Conservation (phyloP, 2,888 invertebrate species). For the Smittia sp. region DNA sequence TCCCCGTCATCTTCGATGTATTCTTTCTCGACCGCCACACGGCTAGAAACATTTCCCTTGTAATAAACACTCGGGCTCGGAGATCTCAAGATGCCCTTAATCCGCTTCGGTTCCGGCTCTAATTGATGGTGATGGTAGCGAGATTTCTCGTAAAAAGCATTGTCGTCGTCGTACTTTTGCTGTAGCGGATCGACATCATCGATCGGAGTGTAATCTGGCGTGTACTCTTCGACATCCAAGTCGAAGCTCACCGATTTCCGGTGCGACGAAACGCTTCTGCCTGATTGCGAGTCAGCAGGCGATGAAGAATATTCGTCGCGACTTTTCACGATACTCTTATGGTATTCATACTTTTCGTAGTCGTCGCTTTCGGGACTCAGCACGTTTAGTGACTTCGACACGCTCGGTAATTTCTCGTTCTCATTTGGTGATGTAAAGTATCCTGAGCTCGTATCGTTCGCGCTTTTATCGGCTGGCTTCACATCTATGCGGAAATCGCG, state of each 20-base stretch:
- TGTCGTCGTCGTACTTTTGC: background rate
- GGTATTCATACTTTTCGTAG: constrained; percentile 28
- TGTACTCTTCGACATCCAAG: constrained; percentile 51
- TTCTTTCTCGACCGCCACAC: constrained; percentile 43
- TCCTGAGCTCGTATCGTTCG: constrained; percentile 31
- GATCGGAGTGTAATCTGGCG: constrained; percentile 27
- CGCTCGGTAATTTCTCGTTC: constrained; percentile 3
- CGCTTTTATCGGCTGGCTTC: background rate
- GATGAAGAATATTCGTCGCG: constrained; percentile 30
- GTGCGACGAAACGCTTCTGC: constrained; percentile 14
- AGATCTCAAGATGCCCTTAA: constrained; percentile 51
- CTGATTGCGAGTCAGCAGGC: constrained; percentile 26
- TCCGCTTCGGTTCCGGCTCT: constrained; percentile 48
- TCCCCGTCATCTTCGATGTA: constrained; percentile 43
- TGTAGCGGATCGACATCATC: background rate
- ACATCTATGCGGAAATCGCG: constrained; percentile 35
- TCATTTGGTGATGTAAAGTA: constrained; percentile 37
- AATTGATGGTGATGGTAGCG: constrained; percentile 49
- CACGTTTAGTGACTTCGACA: background rate
- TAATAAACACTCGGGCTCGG: constrained; percentile 47
- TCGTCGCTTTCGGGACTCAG: constrained; percentile 33
- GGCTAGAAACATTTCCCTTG: constrained; percentile 14
- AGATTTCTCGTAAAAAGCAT: constrained; percentile 23
- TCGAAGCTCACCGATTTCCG: constrained; percentile 54
- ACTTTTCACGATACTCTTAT: background rate